Conservation (phyloP, 2,888 invertebrate genomes). For the Hyles lineata region DNA sequence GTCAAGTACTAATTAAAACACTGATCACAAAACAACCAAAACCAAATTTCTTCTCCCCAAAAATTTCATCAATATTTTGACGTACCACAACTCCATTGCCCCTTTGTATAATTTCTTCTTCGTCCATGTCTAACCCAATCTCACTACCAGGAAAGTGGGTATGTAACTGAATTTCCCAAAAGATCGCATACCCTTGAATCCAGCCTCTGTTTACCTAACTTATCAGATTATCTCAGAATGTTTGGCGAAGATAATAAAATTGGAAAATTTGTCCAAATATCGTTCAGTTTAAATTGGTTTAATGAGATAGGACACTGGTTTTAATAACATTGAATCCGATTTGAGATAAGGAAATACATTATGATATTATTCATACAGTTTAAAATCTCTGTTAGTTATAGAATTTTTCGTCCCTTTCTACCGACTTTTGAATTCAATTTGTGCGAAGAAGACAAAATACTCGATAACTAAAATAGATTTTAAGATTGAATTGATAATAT, state of each 20-base stretch:
- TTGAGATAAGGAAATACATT: background rate
- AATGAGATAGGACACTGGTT: slow-evolving; percentile 3
- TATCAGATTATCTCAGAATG: slow-evolving; percentile 60
- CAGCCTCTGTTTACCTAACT: slow-evolving; percentile 52
- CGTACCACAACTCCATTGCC: slow-evolving; percentile 59
- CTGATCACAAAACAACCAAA: background rate
- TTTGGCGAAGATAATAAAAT: slow-evolving; percentile 58
- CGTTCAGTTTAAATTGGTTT: slow-evolving; percentile 10
- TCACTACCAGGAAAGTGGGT: slow-evolving; percentile 39
- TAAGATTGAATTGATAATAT: background rate
- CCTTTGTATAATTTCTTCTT: slow-evolving; percentile 50
- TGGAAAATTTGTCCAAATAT: slow-evolving; percentile 21
- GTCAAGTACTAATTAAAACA: background rate
- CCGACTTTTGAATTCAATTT: too few relatives aligned
- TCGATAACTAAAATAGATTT: too few relatives aligned
- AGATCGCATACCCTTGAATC: slow-evolving; percentile 51
- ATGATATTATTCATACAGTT: too few relatives aligned
- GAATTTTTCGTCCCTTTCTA: too few relatives aligned
- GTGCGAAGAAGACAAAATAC: too few relatives aligned
- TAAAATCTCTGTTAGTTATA: too few relatives aligned
- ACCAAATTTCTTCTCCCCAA: background rate
- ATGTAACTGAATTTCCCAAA: slow-evolving; percentile 43
- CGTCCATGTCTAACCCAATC: slow-evolving; percentile 36
- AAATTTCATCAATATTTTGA: slow-evolving; percentile 9
- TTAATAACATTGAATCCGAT: background rate